A percentile compares a stretch with the other conserved stretches of the same genome.
These are phyloP conservation scores for Fabriciana adippe DNA, from an alignment of 2,888 invertebrate species.

Conservation along the genomic window DNA sequence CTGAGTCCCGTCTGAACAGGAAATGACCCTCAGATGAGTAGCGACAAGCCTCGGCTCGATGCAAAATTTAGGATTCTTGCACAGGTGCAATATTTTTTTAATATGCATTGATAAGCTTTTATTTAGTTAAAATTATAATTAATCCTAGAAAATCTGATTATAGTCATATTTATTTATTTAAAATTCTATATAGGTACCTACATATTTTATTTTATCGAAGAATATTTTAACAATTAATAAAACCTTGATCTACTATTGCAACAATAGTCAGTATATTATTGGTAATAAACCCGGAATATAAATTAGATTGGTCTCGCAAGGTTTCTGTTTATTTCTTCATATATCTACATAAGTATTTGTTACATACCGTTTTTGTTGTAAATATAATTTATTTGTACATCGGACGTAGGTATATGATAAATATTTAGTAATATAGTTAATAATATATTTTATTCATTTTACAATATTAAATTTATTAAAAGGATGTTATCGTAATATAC, in stretches of 20 bases:
- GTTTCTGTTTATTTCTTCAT: not conserved
- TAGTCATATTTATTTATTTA: too few relatives aligned
- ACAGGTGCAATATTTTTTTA: not conserved
- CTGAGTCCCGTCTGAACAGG: conserved; percentile 61
- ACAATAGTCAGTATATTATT: not conserved
- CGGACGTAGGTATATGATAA: too few relatives aligned
- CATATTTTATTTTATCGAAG: too few relatives aligned
- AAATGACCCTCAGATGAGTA: conserved; percentile 74
- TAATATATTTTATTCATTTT: too few relatives aligned
- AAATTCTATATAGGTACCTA: too few relatives aligned
- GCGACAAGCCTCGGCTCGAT: conserved; percentile 44
- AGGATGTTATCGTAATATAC: too few relatives aligned
- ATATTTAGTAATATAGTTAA: too few relatives aligned
- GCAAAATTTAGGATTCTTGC: not conserved
- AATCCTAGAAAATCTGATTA: too few relatives aligned
- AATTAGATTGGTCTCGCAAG: not conserved
- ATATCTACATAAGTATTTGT: not conserved
- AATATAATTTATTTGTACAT: not conserved
- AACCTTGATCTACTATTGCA: conserved; percentile 2
- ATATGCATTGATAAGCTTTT: too few relatives aligned
- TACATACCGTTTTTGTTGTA: not conserved
- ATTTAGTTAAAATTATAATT: too few relatives aligned
- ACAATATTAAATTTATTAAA: too few relatives aligned
- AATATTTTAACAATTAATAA: not conserved
- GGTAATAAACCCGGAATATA: not conserved